Evolutionary conservation across 1,140 invertebrate genomes (phyloP), one percentile per base, ranked within the genome.

Genomic region (Archegozetes longisetosus): DNA sequence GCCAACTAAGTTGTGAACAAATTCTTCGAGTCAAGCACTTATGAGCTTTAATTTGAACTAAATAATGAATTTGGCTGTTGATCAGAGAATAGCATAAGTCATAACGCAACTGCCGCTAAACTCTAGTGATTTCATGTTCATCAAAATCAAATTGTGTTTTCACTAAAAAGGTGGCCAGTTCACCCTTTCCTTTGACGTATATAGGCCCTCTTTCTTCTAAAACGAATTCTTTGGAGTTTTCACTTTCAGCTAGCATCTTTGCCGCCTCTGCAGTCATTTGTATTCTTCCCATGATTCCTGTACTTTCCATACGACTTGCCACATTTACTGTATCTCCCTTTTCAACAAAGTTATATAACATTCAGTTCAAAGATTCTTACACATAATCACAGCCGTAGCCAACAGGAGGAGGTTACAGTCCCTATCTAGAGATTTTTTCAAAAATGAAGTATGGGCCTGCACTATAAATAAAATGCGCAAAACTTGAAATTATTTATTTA

Each of bases 181-280:
- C 57, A 29, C 66, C 89, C 75, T 95, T 96, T 3, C 91, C 91
- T 73, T 96, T 96, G 0, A 96, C 89, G 67, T 86, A 90, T 2
- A 94, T 85, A 62, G 81, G 82, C 2, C 90, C 90, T 3, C 91
- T 77, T 0, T 78, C 80, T 68, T 91, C 85, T 63, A 91, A 84
- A 53, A 82, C 79, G 67, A 87, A 91, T 49, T 20, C n/a, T 13
- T 22, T 26, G 22, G 32, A 12, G 26, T 63, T 27, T 1, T 58
- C 47, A 51, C 20, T 22, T n/a, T 61, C 14, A 2, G 20, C 24
- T 24, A 32, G 22, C 29, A 86, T 77, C 13, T 77, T 67, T 0
- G 84, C 84, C 1, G 84, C 86, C 28, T 81, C 77, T 69, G 82
- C 79, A 2, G 85, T 84, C 0, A 86, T 84, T 71, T 90, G 86